A percentile compares a stretch with the other conserved stretches of the same genome.
Evolutionary conservation across 2,113 vertebrate genomes (phyloP).

Genomic region (Macaca mulatta): DNA sequence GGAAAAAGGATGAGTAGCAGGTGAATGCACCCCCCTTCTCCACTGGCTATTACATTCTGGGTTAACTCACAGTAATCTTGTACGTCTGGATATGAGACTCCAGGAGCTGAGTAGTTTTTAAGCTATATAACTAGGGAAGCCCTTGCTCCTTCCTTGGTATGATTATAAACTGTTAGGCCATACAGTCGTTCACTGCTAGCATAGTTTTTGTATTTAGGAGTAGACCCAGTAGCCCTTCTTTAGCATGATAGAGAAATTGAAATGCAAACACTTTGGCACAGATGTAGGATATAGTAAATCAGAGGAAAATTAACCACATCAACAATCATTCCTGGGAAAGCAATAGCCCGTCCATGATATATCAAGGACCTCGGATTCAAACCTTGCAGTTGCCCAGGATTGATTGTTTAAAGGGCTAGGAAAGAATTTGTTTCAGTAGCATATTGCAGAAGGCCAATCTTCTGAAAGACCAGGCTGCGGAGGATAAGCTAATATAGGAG

Average conservation of each 20-base stretch:
- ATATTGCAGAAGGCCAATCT: not conserved
- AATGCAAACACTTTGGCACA: not conserved
- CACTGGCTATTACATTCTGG: not conserved
- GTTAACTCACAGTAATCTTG: not conserved
- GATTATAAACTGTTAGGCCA: not conserved
- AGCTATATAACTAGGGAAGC: not conserved
- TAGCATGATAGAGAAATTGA: not conserved
- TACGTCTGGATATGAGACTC: not conserved
- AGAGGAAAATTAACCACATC: not conserved
- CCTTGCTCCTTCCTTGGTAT: not conserved
- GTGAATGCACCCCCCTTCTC: not conserved
- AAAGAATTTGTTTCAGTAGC: not conserved
- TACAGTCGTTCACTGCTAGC: not conserved
- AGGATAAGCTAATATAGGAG: not conserved
- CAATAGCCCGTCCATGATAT: not conserved
- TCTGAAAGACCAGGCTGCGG: not conserved
- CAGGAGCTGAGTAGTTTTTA: not conserved
- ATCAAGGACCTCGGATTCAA: not conserved
- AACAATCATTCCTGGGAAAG: not conserved
- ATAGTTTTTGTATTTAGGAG: not conserved
- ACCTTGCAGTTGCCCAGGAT: not conserved
- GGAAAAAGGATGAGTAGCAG: not conserved
- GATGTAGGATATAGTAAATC: not conserved
- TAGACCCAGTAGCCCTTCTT: accelerated
- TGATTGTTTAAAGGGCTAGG: not conserved